Evolutionary conservation across 2,888 invertebrate species (phyloP).

Genomic region (Allygus modestus): DNA sequence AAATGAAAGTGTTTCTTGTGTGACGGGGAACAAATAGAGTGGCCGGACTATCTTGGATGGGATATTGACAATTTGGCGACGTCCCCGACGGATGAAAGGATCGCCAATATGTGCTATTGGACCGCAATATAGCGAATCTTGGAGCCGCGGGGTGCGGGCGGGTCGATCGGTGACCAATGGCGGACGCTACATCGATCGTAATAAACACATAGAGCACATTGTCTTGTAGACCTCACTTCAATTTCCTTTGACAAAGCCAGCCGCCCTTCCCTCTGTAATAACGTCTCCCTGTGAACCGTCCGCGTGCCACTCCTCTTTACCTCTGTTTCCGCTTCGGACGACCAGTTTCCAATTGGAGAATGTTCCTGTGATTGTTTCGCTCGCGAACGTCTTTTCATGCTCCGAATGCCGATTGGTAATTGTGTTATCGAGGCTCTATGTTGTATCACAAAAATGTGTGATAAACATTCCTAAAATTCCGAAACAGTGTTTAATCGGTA

Average conservation of each 20-base stretch:
- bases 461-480: too few species aligned
- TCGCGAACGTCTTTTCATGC: slow-evolving; percentile 9
- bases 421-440: slow-evolving; percentile 9
- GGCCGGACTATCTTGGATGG: slow-evolving; percentile 35
- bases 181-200: slow-evolving; percentile 27
- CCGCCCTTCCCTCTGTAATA: background rate
- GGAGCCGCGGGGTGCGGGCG: background rate
- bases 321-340: slow-evolving; percentile 25
- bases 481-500: too few species aligned
- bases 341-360: slow-evolving; percentile 14
- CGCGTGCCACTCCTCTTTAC: background rate
- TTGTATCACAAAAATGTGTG: too few species aligned
- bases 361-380: slow-evolving; percentile 21
- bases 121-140: slow-evolving; percentile 42
- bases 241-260: slow-evolving; percentile 53
- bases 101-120: slow-evolving; percentile 46
- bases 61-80: slow-evolving; percentile 55
- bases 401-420: background rate
- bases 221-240: slow-evolving; percentile 57
- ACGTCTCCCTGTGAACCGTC: slow-evolving; percentile 1
- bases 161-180: slow-evolving; percentile 33
- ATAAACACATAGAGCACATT: slow-evolving; percentile 42
- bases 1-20: slow-evolving; percentile 28
- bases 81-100: slow-evolving; percentile 26
- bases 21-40: background rate